Evolutionary conservation across 1,140 invertebrate species (phyloP).

Genomic region (Hypothenemus hampei): DNA sequence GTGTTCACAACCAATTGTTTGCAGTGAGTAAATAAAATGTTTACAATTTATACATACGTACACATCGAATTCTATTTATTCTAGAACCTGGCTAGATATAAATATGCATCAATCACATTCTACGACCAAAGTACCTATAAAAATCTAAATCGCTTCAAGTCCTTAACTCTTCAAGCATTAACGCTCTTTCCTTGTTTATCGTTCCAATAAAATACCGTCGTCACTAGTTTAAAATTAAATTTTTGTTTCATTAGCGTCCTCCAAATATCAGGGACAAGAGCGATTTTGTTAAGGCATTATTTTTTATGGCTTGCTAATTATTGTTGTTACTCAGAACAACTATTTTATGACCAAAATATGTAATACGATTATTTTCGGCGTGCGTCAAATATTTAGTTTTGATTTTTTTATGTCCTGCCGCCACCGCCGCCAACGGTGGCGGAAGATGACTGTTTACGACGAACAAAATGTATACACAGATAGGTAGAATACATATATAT

Average conservation of each 20-base stretch:
- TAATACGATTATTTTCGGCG: background rate
- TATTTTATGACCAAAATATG: background rate
- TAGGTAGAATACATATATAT: no score
- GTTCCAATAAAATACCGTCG: background rate
- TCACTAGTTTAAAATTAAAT: background rate
- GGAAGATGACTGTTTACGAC: no score
- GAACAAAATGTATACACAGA: no score
- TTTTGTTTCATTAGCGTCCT: background rate
- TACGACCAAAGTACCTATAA: no score
- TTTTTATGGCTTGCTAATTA: background rate
- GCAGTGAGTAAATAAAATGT: slow-evolving; percentile 66
- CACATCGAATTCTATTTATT: no score
- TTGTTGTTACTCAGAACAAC: background rate
- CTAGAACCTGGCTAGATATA: no score
- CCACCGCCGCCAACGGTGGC: background rate
- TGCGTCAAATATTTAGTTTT: background rate
- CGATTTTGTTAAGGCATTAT: slow-evolving; percentile 1
- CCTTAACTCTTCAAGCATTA: no score
- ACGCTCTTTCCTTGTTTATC: no score
- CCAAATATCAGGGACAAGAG: background rate
- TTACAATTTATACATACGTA: no score
- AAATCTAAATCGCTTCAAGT: no score
- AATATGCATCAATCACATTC: no score
- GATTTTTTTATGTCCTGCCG: background rate
- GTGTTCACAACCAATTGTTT: slow-evolving; percentile 89